Conservation (phyloP, 2,797 vertebrate genomes). For the Periparus ater region DNA sequence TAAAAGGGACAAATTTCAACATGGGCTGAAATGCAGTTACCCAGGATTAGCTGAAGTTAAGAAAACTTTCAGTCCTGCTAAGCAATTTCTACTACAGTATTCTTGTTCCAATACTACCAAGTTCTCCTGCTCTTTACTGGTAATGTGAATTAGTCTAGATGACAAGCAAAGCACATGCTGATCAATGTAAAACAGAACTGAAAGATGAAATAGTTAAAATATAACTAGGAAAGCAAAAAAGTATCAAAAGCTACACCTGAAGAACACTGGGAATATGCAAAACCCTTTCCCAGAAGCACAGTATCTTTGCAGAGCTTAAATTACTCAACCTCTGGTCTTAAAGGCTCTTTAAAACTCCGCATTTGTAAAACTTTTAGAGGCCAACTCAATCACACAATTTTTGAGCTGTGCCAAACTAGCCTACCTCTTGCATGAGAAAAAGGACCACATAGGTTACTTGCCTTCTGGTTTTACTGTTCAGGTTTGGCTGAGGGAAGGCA, state of each 20-base stretch:
- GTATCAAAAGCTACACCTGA: neutral
- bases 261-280: neutral
- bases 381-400: neutral
- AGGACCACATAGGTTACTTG: fast-evolving
- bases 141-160: neutral
- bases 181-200: neutral
- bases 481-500: neutral
- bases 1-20: neutral
- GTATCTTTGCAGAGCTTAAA: neutral
- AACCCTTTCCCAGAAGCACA: neutral
- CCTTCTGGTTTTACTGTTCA: neutral
- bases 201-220: slow-evolving; percentile 8
- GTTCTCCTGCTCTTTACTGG: neutral
- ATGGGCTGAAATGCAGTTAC: neutral
- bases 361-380: neutral
- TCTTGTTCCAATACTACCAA: neutral
- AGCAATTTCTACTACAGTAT: neutral
- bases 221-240: neutral
- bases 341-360: neutral
- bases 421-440: neutral
- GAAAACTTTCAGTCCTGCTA: neutral
- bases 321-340: neutral
- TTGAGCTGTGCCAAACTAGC: neutral
- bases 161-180: neutral
- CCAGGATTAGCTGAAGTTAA: neutral